Evolutionary conservation across 2,797 vertebrate species (phyloP).

Genomic region (Bradypodion ventrale): DNA sequence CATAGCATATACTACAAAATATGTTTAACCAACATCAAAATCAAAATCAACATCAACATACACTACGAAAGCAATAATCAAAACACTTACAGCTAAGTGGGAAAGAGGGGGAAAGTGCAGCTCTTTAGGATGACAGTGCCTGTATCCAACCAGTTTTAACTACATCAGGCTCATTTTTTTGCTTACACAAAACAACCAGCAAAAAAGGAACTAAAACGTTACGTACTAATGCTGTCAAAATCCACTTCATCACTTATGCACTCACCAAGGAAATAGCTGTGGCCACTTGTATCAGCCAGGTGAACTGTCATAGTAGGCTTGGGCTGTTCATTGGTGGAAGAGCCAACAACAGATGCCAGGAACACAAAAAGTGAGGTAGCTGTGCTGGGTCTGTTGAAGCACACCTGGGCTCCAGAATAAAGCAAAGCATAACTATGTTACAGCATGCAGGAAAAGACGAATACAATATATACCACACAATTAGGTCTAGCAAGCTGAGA

Average conservation of each 20-base stretch:
- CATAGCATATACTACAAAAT: neutral
- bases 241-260: neutral
- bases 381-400: constrained; percentile 83
- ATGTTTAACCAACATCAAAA: neutral
- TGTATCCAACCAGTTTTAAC: neutral
- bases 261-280: constrained; percentile 88
- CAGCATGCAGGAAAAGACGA: neutral
- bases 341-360: constrained; percentile 86
- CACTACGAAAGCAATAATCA: neutral
- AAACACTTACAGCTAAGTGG: neutral
- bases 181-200: neutral
- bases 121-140: neutral
- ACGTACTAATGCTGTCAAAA: neutral
- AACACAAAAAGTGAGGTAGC: constrained; percentile 88
- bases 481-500: neutral
- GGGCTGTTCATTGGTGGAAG: constrained; percentile 73
- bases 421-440: constrained; percentile 5
- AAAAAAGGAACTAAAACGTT: neutral
- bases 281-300: constrained; percentile 79
- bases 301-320: constrained; percentile 80
- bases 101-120: neutral
- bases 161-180: neutral
- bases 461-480: neutral
- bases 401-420: constrained; percentile 77
- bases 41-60: neutral